A percentile compares a stretch with the other conserved stretches of the same genome.
Conservation (phyloP, 2,888 invertebrate genomes). For the Troilus luridus region DNA sequence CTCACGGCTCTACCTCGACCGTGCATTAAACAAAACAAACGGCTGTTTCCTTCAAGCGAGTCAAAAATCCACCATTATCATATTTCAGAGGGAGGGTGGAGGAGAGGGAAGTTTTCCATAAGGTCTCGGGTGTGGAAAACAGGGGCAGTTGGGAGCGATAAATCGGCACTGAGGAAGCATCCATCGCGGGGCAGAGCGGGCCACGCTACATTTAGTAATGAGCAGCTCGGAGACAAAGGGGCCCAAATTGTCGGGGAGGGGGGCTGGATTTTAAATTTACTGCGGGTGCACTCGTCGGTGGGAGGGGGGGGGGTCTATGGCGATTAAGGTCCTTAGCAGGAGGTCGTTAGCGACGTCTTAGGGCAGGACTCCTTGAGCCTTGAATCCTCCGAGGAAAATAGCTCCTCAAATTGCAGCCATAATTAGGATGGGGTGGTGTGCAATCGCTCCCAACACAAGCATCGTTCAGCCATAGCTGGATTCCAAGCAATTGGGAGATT, state of each 20-base stretch:
- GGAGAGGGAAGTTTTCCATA: constrained; percentile 51
- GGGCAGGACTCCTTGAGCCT: background rate
- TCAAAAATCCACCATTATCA: constrained; percentile 50
- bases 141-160: background rate
- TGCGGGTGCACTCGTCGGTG: background rate
- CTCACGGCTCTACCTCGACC: constrained; percentile 1
- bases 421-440: background rate
- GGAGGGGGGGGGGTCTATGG: constrained; percentile 29
- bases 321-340: constrained; percentile 32
- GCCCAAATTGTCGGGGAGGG: constrained; percentile 4
- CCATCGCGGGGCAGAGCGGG: constrained; percentile 10
- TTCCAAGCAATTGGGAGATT: background rate
- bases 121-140: constrained; percentile 51
- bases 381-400: constrained; percentile 11
- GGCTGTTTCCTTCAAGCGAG: constrained; percentile 34
- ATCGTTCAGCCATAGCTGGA: background rate
- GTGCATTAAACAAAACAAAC: constrained; percentile 21
- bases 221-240: constrained; percentile 49
- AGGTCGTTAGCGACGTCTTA: constrained; percentile 38
- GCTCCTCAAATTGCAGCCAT: constrained; percentile 19
- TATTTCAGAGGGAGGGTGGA: constrained; percentile 38
- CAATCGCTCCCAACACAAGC: background rate
- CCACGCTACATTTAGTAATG: constrained; percentile 58
- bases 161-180: constrained; percentile 43
- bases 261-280: background rate